Conservation (phyloP, 2,797 vertebrate genomes). For the Heteromormyrus szaboi region DNA sequence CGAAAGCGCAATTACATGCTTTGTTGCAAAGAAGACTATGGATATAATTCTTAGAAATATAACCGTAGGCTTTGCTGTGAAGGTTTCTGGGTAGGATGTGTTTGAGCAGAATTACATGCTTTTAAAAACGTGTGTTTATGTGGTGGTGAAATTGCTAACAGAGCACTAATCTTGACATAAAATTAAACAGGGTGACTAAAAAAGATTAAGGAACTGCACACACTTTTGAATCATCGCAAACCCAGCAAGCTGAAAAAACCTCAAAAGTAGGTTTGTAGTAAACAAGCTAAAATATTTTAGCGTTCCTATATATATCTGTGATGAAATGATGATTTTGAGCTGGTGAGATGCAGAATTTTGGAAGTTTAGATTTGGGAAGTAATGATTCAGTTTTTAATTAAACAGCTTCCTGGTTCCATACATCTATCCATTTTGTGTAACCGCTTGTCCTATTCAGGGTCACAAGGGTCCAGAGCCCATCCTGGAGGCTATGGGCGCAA, state of each 20-base stretch:
- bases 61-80: not conserved
- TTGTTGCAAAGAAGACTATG: slow-evolving; percentile 11
- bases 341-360: not conserved
- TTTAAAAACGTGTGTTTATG: slow-evolving; percentile 15
- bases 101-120: slow-evolving; percentile 2
- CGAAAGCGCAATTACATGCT: slow-evolving; percentile 16
- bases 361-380: not conserved
- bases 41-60: not conserved
- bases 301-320: not conserved
- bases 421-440: not conserved
- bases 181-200: slow-evolving; percentile 7
- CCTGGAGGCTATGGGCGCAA: not conserved
- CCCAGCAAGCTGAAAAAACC: not conserved
- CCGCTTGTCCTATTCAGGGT: not conserved
- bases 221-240: not conserved
- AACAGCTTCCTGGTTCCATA: not conserved
- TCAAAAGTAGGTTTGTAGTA: not conserved
- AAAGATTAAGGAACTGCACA: slow-evolving; percentile 2
- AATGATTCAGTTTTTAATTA: not conserved
- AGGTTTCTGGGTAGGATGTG: not conserved
- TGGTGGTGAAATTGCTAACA: not conserved
- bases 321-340: not conserved
- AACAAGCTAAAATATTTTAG: slow-evolving; percentile 4
- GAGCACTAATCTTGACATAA: not conserved
- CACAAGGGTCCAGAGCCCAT: not conserved